Evolutionary conservation across 1,140 invertebrate species (phyloP).

Genomic region (Drosophila takahashii): DNA sequence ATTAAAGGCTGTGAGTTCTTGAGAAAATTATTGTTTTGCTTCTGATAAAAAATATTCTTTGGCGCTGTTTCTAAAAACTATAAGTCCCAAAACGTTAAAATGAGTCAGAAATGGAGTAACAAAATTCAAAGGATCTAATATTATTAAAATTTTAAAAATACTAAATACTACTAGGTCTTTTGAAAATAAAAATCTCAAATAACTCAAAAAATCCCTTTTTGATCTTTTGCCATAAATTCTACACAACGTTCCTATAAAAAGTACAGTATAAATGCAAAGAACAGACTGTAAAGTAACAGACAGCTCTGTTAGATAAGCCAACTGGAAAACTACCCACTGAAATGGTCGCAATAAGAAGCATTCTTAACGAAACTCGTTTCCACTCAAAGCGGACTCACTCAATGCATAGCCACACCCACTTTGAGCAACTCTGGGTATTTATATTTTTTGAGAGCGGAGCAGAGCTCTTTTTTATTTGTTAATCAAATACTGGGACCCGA

Average conservation of each 20-base stretch:
- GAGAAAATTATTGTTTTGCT: background rate
- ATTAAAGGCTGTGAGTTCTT: too few species aligned
- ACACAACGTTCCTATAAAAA: conserved; percentile 11
- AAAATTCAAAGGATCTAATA: too few species aligned
- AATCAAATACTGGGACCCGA: conserved; percentile 69
- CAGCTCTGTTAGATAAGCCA: conserved; percentile 20
- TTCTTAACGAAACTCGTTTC: conserved; percentile 43
- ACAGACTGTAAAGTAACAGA: conserved; percentile 26
- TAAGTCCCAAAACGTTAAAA: too few species aligned
- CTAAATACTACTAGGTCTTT: too few species aligned
- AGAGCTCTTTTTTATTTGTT: conserved; percentile 77
- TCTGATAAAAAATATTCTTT: too few species aligned
- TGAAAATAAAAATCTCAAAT: too few species aligned
- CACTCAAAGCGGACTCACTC: conserved; percentile 36
- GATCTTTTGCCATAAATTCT: conserved; percentile 12
- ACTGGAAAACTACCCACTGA: conserved; percentile 39
- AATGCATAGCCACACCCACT: conserved; percentile 20
- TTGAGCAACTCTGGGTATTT: background rate
- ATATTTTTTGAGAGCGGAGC: conserved; percentile 33
- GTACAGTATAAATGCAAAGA: background rate
- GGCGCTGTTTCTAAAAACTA: too few species aligned
- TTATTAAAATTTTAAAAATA: too few species aligned
- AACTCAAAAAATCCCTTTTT: background rate
- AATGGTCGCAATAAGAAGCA: conserved; percentile 10
- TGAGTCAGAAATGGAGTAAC: too few species aligned